Evolutionary conservation across 2,797 vertebrate genomes (phyloP).

Genomic region (Sebastiscus albofasciatus): DNA sequence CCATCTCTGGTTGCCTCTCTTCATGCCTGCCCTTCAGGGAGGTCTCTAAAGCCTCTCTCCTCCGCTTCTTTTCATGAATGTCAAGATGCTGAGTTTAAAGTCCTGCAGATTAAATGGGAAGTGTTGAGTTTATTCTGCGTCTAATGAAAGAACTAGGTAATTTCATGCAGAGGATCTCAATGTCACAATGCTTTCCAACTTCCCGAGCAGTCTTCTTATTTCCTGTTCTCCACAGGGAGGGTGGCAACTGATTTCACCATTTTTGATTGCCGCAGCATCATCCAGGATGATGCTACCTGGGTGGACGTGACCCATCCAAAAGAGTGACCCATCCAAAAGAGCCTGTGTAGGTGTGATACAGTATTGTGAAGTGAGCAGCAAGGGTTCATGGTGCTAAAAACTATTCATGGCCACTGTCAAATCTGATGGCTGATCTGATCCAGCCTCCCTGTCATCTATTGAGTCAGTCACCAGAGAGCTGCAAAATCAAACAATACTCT

Average conservation of each 20-base stretch:
- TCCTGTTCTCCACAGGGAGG: constrained; percentile 22
- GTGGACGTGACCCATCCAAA: constrained; percentile 15
- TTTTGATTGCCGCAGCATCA: constrained; percentile 46
- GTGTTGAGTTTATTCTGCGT: constrained; percentile 76
- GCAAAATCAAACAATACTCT: constrained; percentile 27
- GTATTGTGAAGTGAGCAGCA: neutral
- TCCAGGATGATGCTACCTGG: constrained; percentile 15
- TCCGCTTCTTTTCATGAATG: constrained; percentile 83
- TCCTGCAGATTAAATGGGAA: constrained; percentile 83
- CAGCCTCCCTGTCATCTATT: constrained; percentile 29
- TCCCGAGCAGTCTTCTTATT: constrained; percentile 39
- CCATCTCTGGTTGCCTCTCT: constrained; percentile 75
- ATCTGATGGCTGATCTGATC: constrained; percentile 37
- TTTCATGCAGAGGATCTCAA: constrained; percentile 76
- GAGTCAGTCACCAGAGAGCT: constrained; percentile 19
- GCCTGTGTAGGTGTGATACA: constrained; percentile 13
- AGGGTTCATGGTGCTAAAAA: constrained; percentile 23
- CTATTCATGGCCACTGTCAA: constrained; percentile 26
- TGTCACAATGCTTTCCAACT: constrained; percentile 65
- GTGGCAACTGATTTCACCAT: constrained; percentile 34
- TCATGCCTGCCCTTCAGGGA: constrained; percentile 81
- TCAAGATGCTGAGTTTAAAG: constrained; percentile 85
- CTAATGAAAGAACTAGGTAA: constrained; percentile 81
- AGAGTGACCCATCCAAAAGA: constrained; percentile 2
- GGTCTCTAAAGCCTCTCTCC: constrained; percentile 80